Evolutionary conservation across 2,888 invertebrate species (phyloP).

Genomic region (Tipula lateralis): DNA sequence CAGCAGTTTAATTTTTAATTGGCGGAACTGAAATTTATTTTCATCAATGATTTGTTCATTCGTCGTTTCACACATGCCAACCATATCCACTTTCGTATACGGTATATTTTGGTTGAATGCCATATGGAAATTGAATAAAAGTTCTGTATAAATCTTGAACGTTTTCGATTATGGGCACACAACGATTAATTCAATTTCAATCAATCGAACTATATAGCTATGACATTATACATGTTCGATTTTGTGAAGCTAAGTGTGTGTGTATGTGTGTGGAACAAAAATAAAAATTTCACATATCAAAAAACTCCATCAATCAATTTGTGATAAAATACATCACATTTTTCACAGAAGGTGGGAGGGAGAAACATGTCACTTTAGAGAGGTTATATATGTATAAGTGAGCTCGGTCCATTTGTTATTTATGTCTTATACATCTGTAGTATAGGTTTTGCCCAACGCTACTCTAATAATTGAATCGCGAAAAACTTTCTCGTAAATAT

Average conservation of each 20-base stretch:
- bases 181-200: not conserved
- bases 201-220: not conserved
- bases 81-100: not conserved
- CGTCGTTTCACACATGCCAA: not conserved
- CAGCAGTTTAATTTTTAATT: not conserved
- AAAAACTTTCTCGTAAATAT: no score
- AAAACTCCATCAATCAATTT: conserved; percentile 1
- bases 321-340: not conserved
- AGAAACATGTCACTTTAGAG: not conserved
- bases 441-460: no score
- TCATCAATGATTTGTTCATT: no score
- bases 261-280: not conserved
- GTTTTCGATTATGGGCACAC: not conserved
- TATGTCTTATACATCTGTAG: not conserved
- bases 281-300: not conserved
- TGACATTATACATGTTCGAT: not conserved
- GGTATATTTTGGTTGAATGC: not conserved
- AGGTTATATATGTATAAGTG: not conserved
- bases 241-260: no score
- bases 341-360: not conserved
- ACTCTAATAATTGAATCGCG: no score
- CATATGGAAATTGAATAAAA: not conserved
- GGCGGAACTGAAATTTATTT: not conserved
- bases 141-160: not conserved
- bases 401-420: not conserved